Evolutionary conservation across 2,113 vertebrate genomes (phyloP).

Genomic region (Pica pica): DNA sequence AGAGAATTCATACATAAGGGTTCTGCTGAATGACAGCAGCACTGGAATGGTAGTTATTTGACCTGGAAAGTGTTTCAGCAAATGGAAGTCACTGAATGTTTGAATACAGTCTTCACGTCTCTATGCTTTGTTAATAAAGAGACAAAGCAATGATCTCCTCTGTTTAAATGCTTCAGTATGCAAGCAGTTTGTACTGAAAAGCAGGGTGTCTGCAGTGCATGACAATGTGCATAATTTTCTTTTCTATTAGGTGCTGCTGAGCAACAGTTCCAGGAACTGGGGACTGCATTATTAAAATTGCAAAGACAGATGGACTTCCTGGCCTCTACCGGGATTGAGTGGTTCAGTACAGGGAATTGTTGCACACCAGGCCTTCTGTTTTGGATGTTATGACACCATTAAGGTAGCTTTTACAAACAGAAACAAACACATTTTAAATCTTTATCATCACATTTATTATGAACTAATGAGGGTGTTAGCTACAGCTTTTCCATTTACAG

Average conservation of each 20-base stretch:
- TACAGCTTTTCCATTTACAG: background rate
- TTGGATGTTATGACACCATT: constrained; percentile 59
- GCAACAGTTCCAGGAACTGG: constrained; percentile 45
- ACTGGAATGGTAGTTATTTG: background rate
- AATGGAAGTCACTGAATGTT: background rate
- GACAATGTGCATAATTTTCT: background rate
- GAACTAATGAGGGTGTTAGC: background rate
- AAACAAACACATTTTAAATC: background rate
- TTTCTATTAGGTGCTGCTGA: constrained; percentile 36
- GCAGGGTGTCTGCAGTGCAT: background rate
- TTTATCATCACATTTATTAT: background rate
- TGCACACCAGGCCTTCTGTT: constrained; percentile 50
- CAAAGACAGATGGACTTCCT: constrained; percentile 27
- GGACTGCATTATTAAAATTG: constrained; percentile 49
- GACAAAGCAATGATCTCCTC: background rate
- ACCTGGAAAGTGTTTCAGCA: background rate
- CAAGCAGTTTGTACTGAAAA: background rate
- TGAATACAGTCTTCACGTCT: background rate
- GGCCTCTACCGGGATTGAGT: constrained; percentile 49
- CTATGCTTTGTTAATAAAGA: background rate
- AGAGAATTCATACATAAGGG: background rate
- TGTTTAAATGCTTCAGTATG: background rate
- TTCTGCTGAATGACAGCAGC: background rate
- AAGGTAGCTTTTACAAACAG: constrained; percentile 41
- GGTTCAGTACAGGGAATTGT: constrained; percentile 59